Base-by-base conservation (phyloP, 2,888 invertebrate species). In the Sthenelais limicola region DNA sequence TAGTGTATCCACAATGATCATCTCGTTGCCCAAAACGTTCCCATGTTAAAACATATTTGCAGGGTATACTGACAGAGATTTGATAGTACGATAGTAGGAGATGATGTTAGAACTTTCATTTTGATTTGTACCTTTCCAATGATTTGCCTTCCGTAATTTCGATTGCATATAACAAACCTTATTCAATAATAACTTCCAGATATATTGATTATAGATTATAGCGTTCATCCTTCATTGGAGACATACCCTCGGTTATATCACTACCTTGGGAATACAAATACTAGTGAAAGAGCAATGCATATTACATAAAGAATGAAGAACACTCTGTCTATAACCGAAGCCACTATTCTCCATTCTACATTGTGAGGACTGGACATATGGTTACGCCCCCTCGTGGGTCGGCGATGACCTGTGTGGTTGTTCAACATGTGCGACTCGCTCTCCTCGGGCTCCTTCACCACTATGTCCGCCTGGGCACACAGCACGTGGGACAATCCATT, bases 251-350 rank as follows among this genome's bases (percentile, higher is more conserved):
- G 26, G 30, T 30, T n/a, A 3, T 9, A 28, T 35, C 21, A 49
- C 33, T 73, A 73, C 67, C 75, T 68, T 21, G 77, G 77, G 51
- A 77, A 77, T 18, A 77, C 73, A 47, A 77, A 75, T 15, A 73
- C 66, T 3, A 77, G 54, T 18, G 77, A 75, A 15, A 77, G 52
- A 24, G 73, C 49, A 32, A 77, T 73, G 21, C 71, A 70, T 1
- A 72, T 28, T 3, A 67, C 72, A 49, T 76, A 77, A 21, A 74
- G 38, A 9, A 77, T 35, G 68, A 77, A 77, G 69, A 75, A 77
- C 18, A 77, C 38, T 15, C 77, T 30, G 68, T 77, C 77, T n/a
- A 77, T 68, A 18, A 76, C 75, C 15, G 73, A 54, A 9, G 75
- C 73, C 21, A 75, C 52, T 9, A 68, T n/a, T 3, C 68, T 15